Evolutionary conservation across 2,113 vertebrate genomes (phyloP).

Genomic region (Paramormyrops kingsleyae): DNA sequence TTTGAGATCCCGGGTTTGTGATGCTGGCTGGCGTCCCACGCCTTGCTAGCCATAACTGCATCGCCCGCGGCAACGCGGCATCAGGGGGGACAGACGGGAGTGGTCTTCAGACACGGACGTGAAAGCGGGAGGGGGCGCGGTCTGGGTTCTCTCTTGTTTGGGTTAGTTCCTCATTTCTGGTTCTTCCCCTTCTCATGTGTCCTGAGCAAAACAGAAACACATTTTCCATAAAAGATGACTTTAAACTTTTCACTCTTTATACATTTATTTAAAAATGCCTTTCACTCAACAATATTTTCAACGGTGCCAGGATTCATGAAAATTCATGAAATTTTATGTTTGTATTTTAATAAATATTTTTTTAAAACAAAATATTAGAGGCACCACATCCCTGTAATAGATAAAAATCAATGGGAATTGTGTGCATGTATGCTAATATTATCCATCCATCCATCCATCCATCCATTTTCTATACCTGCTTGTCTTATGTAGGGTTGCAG

Average conservation of each 20-base stretch:
- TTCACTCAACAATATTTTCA: not conserved
- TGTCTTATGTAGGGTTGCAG: not conserved
- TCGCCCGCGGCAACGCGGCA: conserved; percentile 78
- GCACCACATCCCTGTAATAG: not conserved
- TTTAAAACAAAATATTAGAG: not conserved
- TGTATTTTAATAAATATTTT: not conserved
- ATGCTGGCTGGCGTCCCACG: conserved; percentile 18
- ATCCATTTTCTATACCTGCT: not conserved
- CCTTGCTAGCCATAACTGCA: conserved; percentile 74
- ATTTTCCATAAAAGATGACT: not conserved
- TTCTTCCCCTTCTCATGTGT: not conserved
- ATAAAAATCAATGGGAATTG: not conserved
- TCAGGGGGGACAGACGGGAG: conserved; percentile 68
- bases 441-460: not conserved
- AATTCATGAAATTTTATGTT: too few relatives aligned
- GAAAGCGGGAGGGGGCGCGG: not conserved
- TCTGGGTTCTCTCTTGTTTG: not conserved
- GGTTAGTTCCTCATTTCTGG: not conserved
- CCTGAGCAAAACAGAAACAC: not conserved
- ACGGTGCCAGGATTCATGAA: not conserved
- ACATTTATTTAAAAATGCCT: not conserved
- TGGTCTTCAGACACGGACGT: conserved; percentile 48
- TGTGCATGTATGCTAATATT: not conserved
- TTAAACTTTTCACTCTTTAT: not conserved
- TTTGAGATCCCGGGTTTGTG: conserved; percentile 66